Conservation (phyloP, 2,113 vertebrate species). For the Anseranas semipalmata region DNA sequence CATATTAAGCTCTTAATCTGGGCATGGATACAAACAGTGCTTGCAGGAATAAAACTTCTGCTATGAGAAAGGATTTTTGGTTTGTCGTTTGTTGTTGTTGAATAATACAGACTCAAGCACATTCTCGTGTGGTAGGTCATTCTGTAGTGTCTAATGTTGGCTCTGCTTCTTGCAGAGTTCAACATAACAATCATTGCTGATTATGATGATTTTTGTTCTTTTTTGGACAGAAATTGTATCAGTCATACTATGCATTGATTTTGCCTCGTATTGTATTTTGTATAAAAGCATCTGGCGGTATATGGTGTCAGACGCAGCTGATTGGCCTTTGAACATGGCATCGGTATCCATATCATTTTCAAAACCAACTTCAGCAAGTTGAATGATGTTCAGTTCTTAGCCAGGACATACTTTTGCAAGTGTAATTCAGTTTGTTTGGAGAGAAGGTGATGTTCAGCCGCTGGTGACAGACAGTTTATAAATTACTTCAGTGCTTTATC, state of each 20-base stretch:
- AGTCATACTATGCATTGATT: background rate
- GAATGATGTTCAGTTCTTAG: slow-evolving; percentile 53
- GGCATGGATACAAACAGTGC: background rate
- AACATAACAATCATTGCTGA: background rate
- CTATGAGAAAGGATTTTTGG: background rate
- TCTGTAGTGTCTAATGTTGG: background rate
- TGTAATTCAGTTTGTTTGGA: slow-evolving; percentile 51
- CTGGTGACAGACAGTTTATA: slow-evolving; percentile 68
- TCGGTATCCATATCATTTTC: slow-evolving; percentile 62
- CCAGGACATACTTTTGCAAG: slow-evolving; percentile 62
- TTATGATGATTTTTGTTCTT: background rate
- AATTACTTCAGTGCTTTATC: slow-evolving; percentile 63
- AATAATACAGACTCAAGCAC: background rate
- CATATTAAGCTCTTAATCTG: background rate
- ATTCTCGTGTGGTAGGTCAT: background rate
- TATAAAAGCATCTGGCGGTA: slow-evolving; percentile 49
- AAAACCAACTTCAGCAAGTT: slow-evolving; percentile 40
- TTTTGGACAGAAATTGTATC: slow-evolving; percentile 18
- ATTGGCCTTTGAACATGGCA: slow-evolving; percentile 67
- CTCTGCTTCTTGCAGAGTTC: background rate
- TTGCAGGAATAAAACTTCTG: background rate
- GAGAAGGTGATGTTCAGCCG: slow-evolving; percentile 55
- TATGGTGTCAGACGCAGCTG: slow-evolving; percentile 60
- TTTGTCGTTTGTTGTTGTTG: background rate
- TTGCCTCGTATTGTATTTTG: slow-evolving; percentile 49